A percentile compares a stretch with the other conserved stretches of the same genome.
These are phyloP conservation scores for Stictonetta naevosa DNA, from an alignment of 2,113 vertebrate genomes.

Conservation along the genomic window DNA sequence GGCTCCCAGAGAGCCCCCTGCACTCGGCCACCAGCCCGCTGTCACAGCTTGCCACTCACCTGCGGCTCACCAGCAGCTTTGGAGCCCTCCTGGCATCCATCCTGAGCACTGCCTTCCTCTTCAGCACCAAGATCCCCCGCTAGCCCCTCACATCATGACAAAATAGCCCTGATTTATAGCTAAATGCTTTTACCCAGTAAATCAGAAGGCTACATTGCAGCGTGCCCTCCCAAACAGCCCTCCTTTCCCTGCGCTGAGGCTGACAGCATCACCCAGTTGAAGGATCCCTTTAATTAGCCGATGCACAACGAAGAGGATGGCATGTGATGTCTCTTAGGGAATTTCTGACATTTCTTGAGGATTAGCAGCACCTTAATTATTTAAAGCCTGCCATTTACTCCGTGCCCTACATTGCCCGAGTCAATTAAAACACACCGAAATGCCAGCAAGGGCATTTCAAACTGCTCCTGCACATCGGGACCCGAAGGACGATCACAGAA, in stretches of 20 bases:
- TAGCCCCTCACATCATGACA: rapidly evolving
- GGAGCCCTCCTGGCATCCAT: neutral
- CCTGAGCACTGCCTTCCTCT: rapidly evolving
- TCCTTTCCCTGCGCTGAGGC: neutral
- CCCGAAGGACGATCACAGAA: rapidly evolving
- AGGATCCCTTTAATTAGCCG: neutral
- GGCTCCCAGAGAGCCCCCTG: no score
- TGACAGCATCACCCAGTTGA: neutral
- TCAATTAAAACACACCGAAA: neutral
- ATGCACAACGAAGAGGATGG: neutral
- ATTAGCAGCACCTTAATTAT: constrained; percentile 46
- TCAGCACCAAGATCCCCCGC: rapidly evolving
- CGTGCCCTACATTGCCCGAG: neutral
- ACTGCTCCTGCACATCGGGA: neutral
- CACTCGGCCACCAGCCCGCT: no score
- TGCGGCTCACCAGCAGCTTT: neutral
- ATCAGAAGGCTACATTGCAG: rapidly evolving
- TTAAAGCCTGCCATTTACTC: constrained; percentile 21
- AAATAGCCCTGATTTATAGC: rapidly evolving
- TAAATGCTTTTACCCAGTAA: rapidly evolving
- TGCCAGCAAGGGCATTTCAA: neutral
- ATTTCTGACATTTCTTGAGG: constrained; percentile 24
- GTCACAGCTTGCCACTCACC: neutral
- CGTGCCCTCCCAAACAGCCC: neutral
- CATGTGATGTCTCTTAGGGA: neutral